A percentile compares a stretch with the other conserved stretches of the same genome.
These are phyloP conservation scores for Nesometra sesokonis DNA, from an alignment of 35 echinoderm and acorn worm species.

Conservation along the genomic window DNA sequence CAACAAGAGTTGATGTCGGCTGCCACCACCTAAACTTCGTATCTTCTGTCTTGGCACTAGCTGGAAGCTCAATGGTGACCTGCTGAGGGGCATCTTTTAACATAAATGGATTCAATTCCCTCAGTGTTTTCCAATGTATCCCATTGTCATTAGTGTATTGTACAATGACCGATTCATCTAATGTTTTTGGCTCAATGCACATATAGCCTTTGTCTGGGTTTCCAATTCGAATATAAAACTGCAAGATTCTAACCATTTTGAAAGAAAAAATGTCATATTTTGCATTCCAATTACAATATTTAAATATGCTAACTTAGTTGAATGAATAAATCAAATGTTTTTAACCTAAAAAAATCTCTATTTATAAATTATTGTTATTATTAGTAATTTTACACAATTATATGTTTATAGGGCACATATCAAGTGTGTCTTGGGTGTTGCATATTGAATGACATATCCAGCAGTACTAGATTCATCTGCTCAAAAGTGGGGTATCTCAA, in stretches of 20 bases:
- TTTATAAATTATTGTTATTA: too few species aligned
- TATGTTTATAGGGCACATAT: too few species aligned
- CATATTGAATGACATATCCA: too few species aligned
- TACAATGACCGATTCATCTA: conserved; percentile 62
- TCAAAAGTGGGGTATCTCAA: too few species aligned
- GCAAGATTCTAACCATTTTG: conserved; percentile 40
- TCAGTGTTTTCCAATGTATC: conserved; percentile 66
- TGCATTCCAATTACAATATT: neutral
- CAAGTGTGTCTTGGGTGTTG: too few species aligned
- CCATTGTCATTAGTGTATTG: conserved; percentile 75
- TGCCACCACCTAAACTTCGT: conserved; percentile 91
- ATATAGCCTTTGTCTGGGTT: conserved; percentile 11
- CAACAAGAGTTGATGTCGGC: neutral
- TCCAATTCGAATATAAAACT: conserved; percentile 87
- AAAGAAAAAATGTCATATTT: neutral
- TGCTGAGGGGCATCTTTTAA: conserved; percentile 22
- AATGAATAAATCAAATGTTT: too few species aligned
- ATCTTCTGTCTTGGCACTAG: conserved; percentile 54
- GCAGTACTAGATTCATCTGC: too few species aligned
- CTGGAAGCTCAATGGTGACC: conserved; percentile 60
- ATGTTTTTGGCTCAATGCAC: conserved; percentile 35
- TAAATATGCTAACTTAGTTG: too few species aligned
- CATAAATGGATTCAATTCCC: conserved; percentile 50
- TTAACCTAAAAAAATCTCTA: too few species aligned
- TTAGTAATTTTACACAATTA: too few species aligned